These are phyloP conservation scores for Typhlichthys subterraneus DNA, from an alignment of 2,797 vertebrate genomes.

Conservation along the genomic window DNA sequence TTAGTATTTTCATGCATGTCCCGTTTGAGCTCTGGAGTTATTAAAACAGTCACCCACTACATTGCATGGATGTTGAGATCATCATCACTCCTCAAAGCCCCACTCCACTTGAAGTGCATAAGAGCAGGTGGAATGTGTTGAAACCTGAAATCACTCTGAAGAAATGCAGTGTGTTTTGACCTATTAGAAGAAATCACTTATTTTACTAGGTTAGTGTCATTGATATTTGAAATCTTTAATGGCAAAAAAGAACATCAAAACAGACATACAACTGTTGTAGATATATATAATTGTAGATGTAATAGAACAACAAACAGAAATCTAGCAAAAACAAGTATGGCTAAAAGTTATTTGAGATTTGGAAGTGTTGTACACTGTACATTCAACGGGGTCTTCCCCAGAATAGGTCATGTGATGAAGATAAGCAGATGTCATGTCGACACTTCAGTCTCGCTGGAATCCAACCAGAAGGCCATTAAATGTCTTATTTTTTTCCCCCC, in stretches of 20 bases:
- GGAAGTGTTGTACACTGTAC: too few relatives aligned
- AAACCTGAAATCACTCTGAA: background rate
- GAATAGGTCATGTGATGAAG: background rate
- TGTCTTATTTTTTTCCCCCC: conserved; percentile 19
- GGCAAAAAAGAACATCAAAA: too few relatives aligned
- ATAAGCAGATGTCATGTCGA: conserved; percentile 30
- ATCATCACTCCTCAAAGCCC: conserved; percentile 12
- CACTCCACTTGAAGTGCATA: conserved; percentile 5
- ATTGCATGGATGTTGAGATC: conserved; percentile 17
- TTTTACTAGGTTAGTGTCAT: too few relatives aligned
- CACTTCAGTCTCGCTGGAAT: conserved; percentile 21
- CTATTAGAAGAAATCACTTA: too few relatives aligned
- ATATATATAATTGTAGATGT: too few relatives aligned
- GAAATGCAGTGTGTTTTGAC: too few relatives aligned
- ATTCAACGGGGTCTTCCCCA: background rate
- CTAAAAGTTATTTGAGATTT: too few relatives aligned
- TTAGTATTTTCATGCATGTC: background rate
- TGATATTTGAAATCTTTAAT: too few relatives aligned
- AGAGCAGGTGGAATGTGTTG: conserved; percentile 6
- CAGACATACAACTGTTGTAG: too few relatives aligned
- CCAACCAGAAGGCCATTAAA: conserved; percentile 4
- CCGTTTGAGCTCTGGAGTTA: background rate
- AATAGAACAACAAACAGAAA: too few relatives aligned
- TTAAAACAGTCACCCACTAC: background rate
- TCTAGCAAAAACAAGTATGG: background rate